Base-by-base conservation (phyloP, 2,888 invertebrate genomes). In the Drosophila phalerata region DNA sequence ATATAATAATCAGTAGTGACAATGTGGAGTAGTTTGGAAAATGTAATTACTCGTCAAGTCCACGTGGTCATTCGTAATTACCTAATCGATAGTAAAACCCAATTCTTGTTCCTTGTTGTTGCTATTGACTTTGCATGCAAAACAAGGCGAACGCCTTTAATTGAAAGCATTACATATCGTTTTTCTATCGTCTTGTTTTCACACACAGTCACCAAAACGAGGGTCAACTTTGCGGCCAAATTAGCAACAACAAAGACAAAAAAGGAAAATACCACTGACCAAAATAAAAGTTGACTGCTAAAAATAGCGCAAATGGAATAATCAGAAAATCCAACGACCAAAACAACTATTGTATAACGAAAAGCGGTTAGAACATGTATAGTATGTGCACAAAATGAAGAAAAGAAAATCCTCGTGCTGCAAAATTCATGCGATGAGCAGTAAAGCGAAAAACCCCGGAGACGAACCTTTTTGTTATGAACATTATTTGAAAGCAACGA, bases 231-330 rank as follows among this genome's bases (percentile, higher is more conserved):
- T 53, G 56, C 43, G 51, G 68, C 57, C 58, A 65, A 77, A 68
- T 67, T 64, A 52, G 43, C 49, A 68, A 53, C 43, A 78, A 51
- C 30, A 68, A 62, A 30, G 28, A 19, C 56, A 56, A 32, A 38
- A 53, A 4, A 15, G 4, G 40, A 64, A 51, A 37, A 57, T 67
- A 69, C 55, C 69, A 73, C 62, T 53, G 69, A 85, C 80, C 74
- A 77, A 88, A 89, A 86, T 90, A 88, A 79, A 89, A 74, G 76
- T 61, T 37, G 43, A 19, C 72, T 49, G 62, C 76, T 80, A 86
- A 81, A 89, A 90, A 88, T 90, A 86, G 88, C 69, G 42, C 57
- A 62, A 63, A 57, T 38, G 40, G 58, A 42, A 73, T 69, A 69
- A 72, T 76, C 74, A 69, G 38, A 67, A 63, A 73, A 66, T 63